Conservation (phyloP, 2,113 vertebrate genomes). For the Peromyscus californicus region DNA sequence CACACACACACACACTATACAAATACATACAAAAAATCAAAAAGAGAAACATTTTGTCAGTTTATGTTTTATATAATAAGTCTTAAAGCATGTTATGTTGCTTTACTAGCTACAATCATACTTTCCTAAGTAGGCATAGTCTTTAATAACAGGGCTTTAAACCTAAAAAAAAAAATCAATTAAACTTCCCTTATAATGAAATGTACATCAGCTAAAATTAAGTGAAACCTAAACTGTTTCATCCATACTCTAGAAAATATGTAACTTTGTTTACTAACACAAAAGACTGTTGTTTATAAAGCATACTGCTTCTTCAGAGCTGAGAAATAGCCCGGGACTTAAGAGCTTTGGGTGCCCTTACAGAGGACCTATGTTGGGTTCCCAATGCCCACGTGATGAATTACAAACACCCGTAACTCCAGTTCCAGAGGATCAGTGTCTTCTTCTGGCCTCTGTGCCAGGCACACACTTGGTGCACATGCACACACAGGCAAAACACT, state of each 20-base stretch:
- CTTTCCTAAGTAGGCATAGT: neutral
- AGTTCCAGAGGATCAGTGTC: neutral
- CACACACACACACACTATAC: neutral
- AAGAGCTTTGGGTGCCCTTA: neutral
- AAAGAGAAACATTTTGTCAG: neutral
- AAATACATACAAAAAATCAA: neutral
- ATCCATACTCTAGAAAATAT: neutral
- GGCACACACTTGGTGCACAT: no score
- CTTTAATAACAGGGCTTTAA: neutral
- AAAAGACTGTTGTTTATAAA: conserved; percentile 7
- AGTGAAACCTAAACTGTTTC: neutral
- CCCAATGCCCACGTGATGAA: no score
- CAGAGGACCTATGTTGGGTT: neutral
- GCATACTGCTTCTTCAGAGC: neutral
- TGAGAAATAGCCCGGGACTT: neutral
- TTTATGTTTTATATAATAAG: neutral
- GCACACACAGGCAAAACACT: neutral
- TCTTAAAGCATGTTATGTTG: neutral
- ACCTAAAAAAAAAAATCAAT: no score
- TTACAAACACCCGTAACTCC: no score
- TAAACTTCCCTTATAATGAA: neutral
- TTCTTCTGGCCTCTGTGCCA: neutral
- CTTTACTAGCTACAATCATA: neutral
- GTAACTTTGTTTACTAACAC: neutral
- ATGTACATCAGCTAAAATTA: conserved; percentile 36